Conservation (phyloP, 1,140 invertebrate species). For the Drosophila bocqueti region DNA sequence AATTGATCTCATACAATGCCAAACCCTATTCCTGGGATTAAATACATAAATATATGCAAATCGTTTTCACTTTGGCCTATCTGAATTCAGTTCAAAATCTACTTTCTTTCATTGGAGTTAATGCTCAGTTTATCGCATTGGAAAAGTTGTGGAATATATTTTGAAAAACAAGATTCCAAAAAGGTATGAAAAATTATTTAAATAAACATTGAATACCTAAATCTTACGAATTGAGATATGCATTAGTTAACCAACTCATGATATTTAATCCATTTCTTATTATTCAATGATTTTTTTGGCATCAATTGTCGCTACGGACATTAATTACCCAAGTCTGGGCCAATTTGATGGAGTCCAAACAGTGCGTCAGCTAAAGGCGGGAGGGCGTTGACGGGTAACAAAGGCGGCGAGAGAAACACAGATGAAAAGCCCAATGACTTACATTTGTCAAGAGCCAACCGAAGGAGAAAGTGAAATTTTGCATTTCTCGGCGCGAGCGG, state of each 20-base stretch:
- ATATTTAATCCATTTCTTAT: not conserved
- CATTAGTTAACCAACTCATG: not conserved
- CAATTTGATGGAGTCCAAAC: slow-evolving; percentile 41
- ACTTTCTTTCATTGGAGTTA: not conserved
- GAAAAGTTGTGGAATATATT: not conserved
- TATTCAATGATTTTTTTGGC: slow-evolving; percentile 7
- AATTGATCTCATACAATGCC: not conserved
- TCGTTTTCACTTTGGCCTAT: not conserved
- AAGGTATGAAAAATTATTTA: not conserved
- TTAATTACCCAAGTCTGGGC: slow-evolving; percentile 38
- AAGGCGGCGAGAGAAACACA: slow-evolving; percentile 25
- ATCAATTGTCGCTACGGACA: slow-evolving; percentile 7
- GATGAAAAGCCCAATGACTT: slow-evolving; percentile 75
- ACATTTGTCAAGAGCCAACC: slow-evolving; percentile 68
- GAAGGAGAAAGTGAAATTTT: slow-evolving; percentile 84
- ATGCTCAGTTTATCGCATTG: not conserved
- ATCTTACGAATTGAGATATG: too few species aligned
- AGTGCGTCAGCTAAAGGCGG: slow-evolving; percentile 13
- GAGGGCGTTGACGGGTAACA: slow-evolving; percentile 44
- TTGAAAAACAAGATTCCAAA: not conserved
- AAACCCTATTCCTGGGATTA: not conserved
- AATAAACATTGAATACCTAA: too few species aligned
- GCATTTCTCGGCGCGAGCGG: slow-evolving; percentile 63
- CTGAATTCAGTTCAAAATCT: not conserved
- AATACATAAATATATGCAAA: not conserved